Conservation (phyloP, 1,140 invertebrate species). For the Drosophila chauvacae region DNA sequence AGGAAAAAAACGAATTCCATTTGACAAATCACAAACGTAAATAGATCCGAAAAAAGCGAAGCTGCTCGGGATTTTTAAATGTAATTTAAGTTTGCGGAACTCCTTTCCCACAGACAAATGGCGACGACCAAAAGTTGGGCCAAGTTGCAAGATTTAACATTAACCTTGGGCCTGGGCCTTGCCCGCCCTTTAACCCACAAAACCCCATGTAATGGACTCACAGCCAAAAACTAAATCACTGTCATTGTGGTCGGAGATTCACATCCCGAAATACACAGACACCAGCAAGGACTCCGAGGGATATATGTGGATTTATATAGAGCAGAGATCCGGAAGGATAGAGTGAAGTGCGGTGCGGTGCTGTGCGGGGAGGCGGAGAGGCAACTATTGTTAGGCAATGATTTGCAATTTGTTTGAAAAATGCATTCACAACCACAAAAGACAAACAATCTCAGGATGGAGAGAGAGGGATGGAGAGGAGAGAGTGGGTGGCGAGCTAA, state of each 20-base stretch:
- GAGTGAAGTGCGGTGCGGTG: slow-evolving; percentile 17
- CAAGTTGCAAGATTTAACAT: slow-evolving; percentile 52
- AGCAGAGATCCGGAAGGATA: slow-evolving; percentile 13
- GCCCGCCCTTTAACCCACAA: slow-evolving; percentile 14
- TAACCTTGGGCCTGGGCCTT: slow-evolving; percentile 42
- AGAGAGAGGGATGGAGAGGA: background rate
- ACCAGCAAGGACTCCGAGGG: slow-evolving; percentile 14
- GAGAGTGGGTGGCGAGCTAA: slow-evolving; percentile 11
- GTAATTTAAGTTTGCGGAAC: slow-evolving; percentile 67
- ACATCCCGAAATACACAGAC: slow-evolving; percentile 39
- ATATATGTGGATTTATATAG: slow-evolving; percentile 13
- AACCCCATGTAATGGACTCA: slow-evolving; percentile 67
- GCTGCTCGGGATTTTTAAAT: slow-evolving; percentile 49
- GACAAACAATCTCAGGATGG: slow-evolving; percentile 57
- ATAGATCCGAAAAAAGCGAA: slow-evolving; percentile 42
- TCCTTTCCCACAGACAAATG: slow-evolving; percentile 53
- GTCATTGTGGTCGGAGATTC: slow-evolving; percentile 75
- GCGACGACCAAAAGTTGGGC: slow-evolving; percentile 51
- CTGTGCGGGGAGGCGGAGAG: slow-evolving; percentile 7
- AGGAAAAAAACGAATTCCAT: slow-evolving; percentile 49
- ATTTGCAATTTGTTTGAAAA: slow-evolving; percentile 83
- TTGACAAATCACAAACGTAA: slow-evolving; percentile 64
- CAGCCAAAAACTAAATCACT: slow-evolving; percentile 81
- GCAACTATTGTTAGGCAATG: slow-evolving; percentile 81
- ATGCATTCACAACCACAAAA: slow-evolving; percentile 79